phyloP scores from a whole-genome alignment of 2,888 invertebrate genomes.

The Plagodis pulveraria region DNA sequence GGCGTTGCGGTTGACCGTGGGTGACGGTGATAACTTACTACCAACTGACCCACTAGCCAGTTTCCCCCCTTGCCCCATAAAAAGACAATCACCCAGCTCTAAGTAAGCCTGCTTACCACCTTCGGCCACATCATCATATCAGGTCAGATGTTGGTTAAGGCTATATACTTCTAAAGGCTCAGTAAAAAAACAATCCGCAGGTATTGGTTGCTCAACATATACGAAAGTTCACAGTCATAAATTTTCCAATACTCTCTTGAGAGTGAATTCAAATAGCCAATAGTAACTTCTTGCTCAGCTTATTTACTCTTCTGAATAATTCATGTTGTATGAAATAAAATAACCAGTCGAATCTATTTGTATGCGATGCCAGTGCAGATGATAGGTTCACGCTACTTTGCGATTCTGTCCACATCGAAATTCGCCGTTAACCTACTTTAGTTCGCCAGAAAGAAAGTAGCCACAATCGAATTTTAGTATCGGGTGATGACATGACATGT shows the following conservation, averaged over 20 bases:
- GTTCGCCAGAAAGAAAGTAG: constrained; percentile 76
- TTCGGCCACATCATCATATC: no score
- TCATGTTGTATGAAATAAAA: constrained; percentile 29
- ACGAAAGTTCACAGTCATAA: constrained; percentile 19
- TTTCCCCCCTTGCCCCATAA: no score
- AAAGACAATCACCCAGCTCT: no score
- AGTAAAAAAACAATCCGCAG: no score
- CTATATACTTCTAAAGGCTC: no score
- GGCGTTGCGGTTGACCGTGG: no score
- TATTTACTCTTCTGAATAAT: constrained; percentile 32
- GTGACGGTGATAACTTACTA: no score
- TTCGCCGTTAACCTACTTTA: constrained; percentile 78
- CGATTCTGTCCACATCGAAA: constrained; percentile 71
- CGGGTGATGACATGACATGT: constrained; percentile 51
- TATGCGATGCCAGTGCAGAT: constrained; percentile 57
- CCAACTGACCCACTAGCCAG: no score
- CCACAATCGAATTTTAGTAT: constrained; percentile 41
- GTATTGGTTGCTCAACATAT: constrained; percentile 9
- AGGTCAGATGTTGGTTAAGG: no score
- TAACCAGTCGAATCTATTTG: constrained; percentile 47
- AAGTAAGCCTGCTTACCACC: no score
- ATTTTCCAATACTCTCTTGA: constrained; percentile 11
- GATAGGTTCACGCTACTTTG: constrained; percentile 55
- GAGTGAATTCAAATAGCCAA: constrained; percentile 23
- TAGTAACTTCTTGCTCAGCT: constrained; percentile 12